Base-by-base conservation (phyloP, 2,888 invertebrate genomes). In the Notodonta ziczac region DNA sequence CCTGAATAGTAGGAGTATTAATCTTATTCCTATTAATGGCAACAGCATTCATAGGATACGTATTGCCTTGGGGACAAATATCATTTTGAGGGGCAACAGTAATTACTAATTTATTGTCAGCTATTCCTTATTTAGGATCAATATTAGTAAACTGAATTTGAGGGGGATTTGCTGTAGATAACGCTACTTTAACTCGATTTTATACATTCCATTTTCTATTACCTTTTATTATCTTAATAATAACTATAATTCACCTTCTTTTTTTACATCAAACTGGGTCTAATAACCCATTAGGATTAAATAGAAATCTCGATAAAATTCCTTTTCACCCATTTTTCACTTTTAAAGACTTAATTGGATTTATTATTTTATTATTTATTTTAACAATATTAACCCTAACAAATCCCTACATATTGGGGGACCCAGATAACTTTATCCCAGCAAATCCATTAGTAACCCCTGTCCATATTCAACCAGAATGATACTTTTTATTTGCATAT, bases 401-500 rank as follows among this genome's bases (percentile, higher is more conserved):
- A 66, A 90, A 87, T 5, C 96, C 96, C 0, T 94, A 95, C 75
- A 67, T 95, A 81, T 76, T 97, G 83, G 94, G 95, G 73, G 96
- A 97, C 40, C 95, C 96, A 0, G 96, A 96, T 92, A 97, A 97
- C 90, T 97, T 96, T 90, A 95, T 94, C 24, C 95, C 95, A 0
- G 96, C 96, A 5, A 96, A 96, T 70, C 94, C 96, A 0, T 77
- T 96, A 91, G 93, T 95, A 14, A 97, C 96, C 0, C 96, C 97
- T 0, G 84, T 94, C 8, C 97, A 97, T 82, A 97, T 97, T 92
- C 96, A 97, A 94, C 97, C 97, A 55, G 97, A 97, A 95, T 97
- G 97, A 95, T 97, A 97, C 85, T 97, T 97, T 79, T 85, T 97
- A 93, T 97, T 97, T 94, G 96, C 97, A 13, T 97, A 97, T 86